A percentile compares a stretch with the other conserved stretches of the same genome.
Evolutionary conservation across 2,113 vertebrate species (phyloP).

Genomic region (Prinia subflava): DNA sequence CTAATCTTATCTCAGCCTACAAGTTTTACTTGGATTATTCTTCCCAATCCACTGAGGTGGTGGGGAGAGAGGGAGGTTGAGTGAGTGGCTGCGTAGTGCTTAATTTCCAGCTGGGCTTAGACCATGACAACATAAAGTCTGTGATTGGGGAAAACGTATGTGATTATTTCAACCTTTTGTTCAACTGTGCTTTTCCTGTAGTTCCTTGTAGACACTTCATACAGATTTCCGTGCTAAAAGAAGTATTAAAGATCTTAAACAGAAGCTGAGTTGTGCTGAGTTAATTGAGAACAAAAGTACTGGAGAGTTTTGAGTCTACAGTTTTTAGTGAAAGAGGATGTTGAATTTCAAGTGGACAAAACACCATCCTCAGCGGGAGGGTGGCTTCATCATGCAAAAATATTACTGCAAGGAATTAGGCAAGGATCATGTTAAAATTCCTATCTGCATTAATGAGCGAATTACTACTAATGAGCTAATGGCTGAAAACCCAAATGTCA

Average conservation of each 20-base stretch:
- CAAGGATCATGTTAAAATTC: background rate
- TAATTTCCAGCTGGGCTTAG: background rate
- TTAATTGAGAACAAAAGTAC: conserved; percentile 14
- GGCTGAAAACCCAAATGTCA: background rate
- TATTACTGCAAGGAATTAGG: background rate
- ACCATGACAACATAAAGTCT: background rate
- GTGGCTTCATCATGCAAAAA: background rate
- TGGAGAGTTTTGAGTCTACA: background rate
- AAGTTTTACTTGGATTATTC: background rate
- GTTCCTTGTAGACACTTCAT: background rate
- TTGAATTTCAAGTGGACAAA: background rate
- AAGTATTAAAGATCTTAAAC: background rate
- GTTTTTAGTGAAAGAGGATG: background rate
- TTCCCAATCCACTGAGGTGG: background rate
- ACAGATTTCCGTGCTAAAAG: background rate
- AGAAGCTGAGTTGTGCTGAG: background rate
- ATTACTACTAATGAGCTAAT: background rate
- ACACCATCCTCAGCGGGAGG: accelerated
- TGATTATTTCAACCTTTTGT: background rate
- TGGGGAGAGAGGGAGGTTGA: background rate
- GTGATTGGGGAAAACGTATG: background rate
- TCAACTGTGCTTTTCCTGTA: background rate
- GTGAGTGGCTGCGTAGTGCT: background rate
- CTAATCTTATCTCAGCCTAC: background rate
- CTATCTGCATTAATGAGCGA: background rate